Base-by-base conservation (phyloP, 1,140 invertebrate genomes). In the Triops longicaudatus region DNA sequence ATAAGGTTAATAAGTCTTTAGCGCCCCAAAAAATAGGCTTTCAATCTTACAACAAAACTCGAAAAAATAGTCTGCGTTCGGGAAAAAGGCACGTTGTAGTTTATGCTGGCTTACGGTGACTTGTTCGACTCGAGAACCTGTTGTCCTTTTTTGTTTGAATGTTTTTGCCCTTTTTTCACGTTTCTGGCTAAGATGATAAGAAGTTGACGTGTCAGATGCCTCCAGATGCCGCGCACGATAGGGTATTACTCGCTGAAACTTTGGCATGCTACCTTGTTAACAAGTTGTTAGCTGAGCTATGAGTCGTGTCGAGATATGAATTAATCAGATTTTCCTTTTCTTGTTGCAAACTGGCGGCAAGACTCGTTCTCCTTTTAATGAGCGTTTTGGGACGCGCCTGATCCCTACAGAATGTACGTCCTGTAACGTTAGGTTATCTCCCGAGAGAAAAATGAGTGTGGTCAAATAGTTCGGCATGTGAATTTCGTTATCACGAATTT, bases 201-300 rank as follows among this genome's bases (percentile, higher is more conserved):
- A 22, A 63, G 50, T 14, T 63, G 31, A 37, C 31, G 31, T 37
- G 50, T 63, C 50, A 63, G 50, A 63, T 17, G 7, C 50, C 22
- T 63, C 0, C 6, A 63, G 22, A 63, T 63, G 50, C 50, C 50
- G 50, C 50, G 14, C 50, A 17, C 22, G 14, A 17, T 17, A 11
- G 50, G 22, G 50, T 63, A 37, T 37, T 37, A 37, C 31, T 63
- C 50, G 22, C 22, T 63, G 50, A 63, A 63, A 22, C 50, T 63
- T n/a, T 63, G 50, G 50, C 50, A 63, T 63, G 50, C n/a, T 17
- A 63, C 17, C 50, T 63, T 63, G 50, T 63, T 63, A 63, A 63
- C 50, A 63, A 63, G 50, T 63, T 22, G 50, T 22, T 63, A n/a
- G 50, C 50, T 22, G 22, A 63, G 50, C 50, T 17, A 22, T 63